These are phyloP conservation scores for Schizothorax lantsangensis DNA, from an alignment of 2,797 vertebrate genomes.

Conservation along the genomic window DNA sequence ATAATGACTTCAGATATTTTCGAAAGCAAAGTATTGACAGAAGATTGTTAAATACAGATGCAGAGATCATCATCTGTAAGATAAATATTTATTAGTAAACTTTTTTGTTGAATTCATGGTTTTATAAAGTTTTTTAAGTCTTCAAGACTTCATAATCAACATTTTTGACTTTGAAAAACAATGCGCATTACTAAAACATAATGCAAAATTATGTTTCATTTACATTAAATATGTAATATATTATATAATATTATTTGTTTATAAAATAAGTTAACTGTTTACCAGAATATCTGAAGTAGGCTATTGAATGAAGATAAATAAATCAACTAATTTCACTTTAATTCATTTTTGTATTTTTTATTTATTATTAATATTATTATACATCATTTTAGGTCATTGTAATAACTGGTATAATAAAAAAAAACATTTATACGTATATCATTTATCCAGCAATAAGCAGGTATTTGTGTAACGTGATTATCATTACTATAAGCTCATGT, in stretches of 20 bases:
- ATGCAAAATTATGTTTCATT: background rate
- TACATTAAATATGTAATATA: background rate
- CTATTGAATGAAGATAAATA: background rate
- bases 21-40: background rate
- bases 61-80: too few species aligned
- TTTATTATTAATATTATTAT: background rate
- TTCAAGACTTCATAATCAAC: background rate
- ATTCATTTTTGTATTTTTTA: background rate
- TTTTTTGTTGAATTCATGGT: background rate
- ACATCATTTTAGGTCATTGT: background rate
- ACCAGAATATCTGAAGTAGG: background rate
- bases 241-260: background rate
- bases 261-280: background rate
- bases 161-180: background rate
- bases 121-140: background rate
- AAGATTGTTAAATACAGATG: background rate
- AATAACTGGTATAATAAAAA: background rate
- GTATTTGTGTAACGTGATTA: background rate
- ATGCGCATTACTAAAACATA: background rate
- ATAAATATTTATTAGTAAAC: background rate
- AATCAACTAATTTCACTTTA: background rate
- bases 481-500: background rate
- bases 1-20: background rate
- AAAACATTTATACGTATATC: background rate
- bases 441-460: background rate